A percentile compares a stretch with the other conserved stretches of the same genome.
Evolutionary conservation across 35 echinoderm and acorn worm genomes (phyloP).

Genomic region (Hemicentrotus pulcherrimus): DNA sequence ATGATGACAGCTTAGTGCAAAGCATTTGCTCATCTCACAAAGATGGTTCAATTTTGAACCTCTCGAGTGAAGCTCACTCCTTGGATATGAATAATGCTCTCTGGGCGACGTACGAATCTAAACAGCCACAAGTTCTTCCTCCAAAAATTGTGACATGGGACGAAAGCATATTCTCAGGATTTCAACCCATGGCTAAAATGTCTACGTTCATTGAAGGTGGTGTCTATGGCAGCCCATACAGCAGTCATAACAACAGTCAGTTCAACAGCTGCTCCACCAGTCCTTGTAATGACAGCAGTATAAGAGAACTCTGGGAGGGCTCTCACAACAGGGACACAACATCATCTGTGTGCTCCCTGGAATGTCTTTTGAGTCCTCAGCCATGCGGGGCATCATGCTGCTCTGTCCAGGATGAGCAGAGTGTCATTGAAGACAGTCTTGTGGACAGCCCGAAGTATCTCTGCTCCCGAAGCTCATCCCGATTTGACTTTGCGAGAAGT

Average conservation of each 20-base stretch:
- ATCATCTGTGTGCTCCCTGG: constrained; percentile 72
- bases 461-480: constrained; percentile 88
- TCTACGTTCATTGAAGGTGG: constrained; percentile 89
- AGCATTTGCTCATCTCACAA: constrained; percentile 71
- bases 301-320: constrained; percentile 86
- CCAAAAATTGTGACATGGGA: constrained; percentile 94
- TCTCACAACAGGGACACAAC: constrained; percentile 61
- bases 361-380: constrained; percentile 75
- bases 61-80: constrained; percentile 34
- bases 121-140: constrained; percentile 63
- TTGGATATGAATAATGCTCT: constrained; percentile 90
- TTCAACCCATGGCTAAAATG: constrained; percentile 49
- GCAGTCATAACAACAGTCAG: constrained; percentile 91
- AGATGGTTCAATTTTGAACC: constrained; percentile 6
- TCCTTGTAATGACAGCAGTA: constrained; percentile 77
- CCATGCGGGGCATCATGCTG: constrained; percentile 14
- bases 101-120: constrained; percentile 94
- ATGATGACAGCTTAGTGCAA: constrained; percentile 59
- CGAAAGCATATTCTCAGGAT: constrained; percentile 62
- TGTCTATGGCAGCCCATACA: constrained; percentile 97
- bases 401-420: constrained; percentile 75
- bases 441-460: constrained; percentile 88
- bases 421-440: constrained; percentile 87
- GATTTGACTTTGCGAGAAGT: constrained; percentile 94
- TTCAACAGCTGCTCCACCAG: constrained; percentile 94